Percentiles rank a stretch among this genome's conserved stretches.
These are phyloP conservation scores for Dryobotodes eremita DNA, from an alignment of 2,888 invertebrate species.

Conservation along the genomic window DNA sequence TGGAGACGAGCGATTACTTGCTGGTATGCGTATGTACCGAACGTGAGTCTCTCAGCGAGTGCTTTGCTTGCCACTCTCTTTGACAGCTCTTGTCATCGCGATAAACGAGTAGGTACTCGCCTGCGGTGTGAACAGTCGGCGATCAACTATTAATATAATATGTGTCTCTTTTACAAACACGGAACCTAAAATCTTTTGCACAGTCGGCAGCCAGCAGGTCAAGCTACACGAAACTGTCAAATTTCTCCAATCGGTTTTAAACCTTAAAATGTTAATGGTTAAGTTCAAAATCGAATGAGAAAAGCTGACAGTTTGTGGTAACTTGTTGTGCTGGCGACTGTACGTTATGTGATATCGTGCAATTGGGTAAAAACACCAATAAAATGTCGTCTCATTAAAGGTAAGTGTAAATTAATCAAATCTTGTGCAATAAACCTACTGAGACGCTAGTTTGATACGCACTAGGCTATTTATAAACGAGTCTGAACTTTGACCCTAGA, in stretches of 20 bases:
- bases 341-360: neutral
- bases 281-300: too few species aligned
- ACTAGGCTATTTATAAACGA: conserved; percentile 17
- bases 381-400: neutral
- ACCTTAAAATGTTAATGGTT: too few species aligned
- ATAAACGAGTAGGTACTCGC: neutral
- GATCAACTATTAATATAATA: neutral
- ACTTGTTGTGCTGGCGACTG: too few species aligned
- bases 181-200: too few species aligned
- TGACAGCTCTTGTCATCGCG: neutral
- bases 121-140: neutral
- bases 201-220: too few species aligned
- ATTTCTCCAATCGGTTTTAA: too few species aligned
- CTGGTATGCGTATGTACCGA: neutral
- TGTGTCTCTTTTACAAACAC: too few species aligned
- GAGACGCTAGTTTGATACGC: neutral
- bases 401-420: neutral
- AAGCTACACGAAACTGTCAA: too few species aligned
- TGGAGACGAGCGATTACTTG: too few species aligned
- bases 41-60: neutral
- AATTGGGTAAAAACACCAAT: neutral
- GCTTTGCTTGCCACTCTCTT: neutral
- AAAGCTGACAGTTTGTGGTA: too few species aligned
- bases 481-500: conserved; percentile 5
- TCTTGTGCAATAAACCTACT: neutral